Percentiles rank a stretch among this genome's conserved stretches.
Conservation (phyloP, 2,113 vertebrate species). For the Callithrix jacchus region DNA sequence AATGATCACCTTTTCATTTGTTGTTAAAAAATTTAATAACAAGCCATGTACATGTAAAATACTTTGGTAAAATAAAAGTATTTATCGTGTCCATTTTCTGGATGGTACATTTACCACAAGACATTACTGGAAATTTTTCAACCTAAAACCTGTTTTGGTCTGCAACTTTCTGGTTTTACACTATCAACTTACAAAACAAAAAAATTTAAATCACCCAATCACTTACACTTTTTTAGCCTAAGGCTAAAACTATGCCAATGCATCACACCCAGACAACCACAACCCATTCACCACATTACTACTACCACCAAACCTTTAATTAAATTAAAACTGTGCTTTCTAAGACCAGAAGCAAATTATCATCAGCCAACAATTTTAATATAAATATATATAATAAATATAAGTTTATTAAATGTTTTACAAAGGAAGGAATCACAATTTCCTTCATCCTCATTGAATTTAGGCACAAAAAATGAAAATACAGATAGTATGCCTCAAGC, state of each 20-base stretch:
- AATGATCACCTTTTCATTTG: conserved; percentile 13
- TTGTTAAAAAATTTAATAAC: conserved; percentile 16
- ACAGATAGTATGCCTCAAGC: not conserved
- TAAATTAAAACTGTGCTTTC: conserved; percentile 19
- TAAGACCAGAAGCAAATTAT: conserved; percentile 9
- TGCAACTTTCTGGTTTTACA: conserved; percentile 1
- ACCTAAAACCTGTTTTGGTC: not conserved
- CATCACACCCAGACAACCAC: not conserved
- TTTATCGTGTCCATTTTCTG: not conserved
- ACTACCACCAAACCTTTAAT: not conserved
- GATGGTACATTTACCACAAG: not conserved
- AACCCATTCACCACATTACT: not conserved
- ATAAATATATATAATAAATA: not conserved
- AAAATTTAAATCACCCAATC: not conserved
- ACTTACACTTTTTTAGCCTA: not conserved
- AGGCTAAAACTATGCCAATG: conserved; percentile 14
- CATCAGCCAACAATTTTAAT: not conserved
- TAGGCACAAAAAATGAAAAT: conserved; percentile 35
- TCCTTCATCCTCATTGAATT: not conserved
- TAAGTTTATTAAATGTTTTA: conserved; percentile 8
- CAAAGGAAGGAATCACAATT: not conserved
- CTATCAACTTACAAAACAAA: conserved; percentile 20
- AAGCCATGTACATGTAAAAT: conserved; percentile 9
- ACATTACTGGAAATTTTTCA: conserved; percentile 10
- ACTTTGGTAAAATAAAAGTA: not conserved